These are phyloP conservation scores for Ornithoptera alexandrae DNA, from an alignment of 2,888 invertebrate species.

Conservation along the genomic window DNA sequence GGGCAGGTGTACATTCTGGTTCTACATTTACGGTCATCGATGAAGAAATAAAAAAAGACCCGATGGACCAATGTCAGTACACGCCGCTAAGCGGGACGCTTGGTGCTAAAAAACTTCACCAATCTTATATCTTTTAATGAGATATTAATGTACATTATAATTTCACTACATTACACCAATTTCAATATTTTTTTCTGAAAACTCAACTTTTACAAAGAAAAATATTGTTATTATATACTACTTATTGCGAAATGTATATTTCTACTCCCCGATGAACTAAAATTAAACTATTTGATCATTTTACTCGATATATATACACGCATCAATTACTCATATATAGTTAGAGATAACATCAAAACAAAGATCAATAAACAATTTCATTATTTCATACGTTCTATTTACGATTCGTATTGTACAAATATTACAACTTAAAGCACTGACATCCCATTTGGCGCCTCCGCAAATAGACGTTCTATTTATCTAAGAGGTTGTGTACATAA, in stretches of 20 bases:
- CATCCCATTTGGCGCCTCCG: conserved; percentile 26
- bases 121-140: not conserved
- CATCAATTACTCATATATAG: no score
- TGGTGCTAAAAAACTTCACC: not conserved
- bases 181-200: not conserved
- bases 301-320: no score
- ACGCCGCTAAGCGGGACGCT: conserved; percentile 38
- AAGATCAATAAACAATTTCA: not conserved
- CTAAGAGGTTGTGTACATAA: conserved; percentile 26
- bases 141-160: not conserved
- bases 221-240: no score
- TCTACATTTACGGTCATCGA: conserved; percentile 42
- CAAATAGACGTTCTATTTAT: conserved; percentile 29
- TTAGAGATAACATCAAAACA: no score
- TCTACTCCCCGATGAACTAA: no score
- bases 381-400: not conserved
- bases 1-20: conserved; percentile 56
- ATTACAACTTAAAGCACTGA: conserved; percentile 26
- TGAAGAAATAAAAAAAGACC: conserved; percentile 45
- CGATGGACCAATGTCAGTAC: conserved; percentile 31
- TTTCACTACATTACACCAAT: not conserved
- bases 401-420: conserved; percentile 23
- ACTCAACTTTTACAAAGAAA: not conserved
- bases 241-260: no score
- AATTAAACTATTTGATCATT: no score